A percentile compares a stretch with the other conserved stretches of the same genome.
These are phyloP conservation scores for Lycia hirtaria DNA, from an alignment of 2,888 invertebrate genomes.

Conservation along the genomic window DNA sequence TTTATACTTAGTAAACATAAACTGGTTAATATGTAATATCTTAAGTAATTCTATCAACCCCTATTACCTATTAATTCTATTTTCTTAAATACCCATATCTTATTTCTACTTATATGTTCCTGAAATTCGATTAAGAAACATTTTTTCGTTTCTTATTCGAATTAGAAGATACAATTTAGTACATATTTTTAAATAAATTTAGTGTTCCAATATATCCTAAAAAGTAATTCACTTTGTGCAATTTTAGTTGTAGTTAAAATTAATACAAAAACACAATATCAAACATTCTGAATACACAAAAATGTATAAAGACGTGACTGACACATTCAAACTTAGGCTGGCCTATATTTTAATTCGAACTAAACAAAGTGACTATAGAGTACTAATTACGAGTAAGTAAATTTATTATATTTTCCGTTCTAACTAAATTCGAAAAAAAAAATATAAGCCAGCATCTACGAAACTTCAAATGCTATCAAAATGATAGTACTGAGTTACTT, in stretches of 20 bases:
- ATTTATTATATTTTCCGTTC: too few relatives aligned
- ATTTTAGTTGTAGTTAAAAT: slow-evolving; percentile 45
- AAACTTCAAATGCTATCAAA: slow-evolving; percentile 35
- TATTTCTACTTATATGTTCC: too few relatives aligned
- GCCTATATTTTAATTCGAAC: slow-evolving; percentile 1
- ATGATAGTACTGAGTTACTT: slow-evolving; percentile 33
- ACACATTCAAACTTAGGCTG: slow-evolving; percentile 20
- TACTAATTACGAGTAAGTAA: too few relatives aligned
- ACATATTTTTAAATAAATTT: background rate
- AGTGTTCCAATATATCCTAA: slow-evolving; percentile 1
- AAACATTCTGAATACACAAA: slow-evolving; percentile 63
- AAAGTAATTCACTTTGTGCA: slow-evolving; percentile 68
- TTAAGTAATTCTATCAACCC: slow-evolving; percentile 11
- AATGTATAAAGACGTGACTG: slow-evolving; percentile 62
- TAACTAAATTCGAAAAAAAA: too few relatives aligned
- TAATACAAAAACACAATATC: slow-evolving; percentile 36
- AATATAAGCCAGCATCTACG: slow-evolving; percentile 6
- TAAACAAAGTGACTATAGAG: background rate
- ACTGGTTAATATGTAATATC: slow-evolving; percentile 3
- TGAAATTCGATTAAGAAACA: too few relatives aligned
- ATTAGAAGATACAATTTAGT: too few relatives aligned
- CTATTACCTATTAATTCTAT: too few relatives aligned
- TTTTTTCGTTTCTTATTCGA: too few relatives aligned
- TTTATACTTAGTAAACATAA: background rate
- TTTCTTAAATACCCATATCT: too few relatives aligned